Percentiles rank a stretch among this genome's conserved stretches.
These are phyloP conservation scores for Brienomyrus longianalis DNA, from an alignment of 2,113 vertebrate genomes.

Conservation along the genomic window DNA sequence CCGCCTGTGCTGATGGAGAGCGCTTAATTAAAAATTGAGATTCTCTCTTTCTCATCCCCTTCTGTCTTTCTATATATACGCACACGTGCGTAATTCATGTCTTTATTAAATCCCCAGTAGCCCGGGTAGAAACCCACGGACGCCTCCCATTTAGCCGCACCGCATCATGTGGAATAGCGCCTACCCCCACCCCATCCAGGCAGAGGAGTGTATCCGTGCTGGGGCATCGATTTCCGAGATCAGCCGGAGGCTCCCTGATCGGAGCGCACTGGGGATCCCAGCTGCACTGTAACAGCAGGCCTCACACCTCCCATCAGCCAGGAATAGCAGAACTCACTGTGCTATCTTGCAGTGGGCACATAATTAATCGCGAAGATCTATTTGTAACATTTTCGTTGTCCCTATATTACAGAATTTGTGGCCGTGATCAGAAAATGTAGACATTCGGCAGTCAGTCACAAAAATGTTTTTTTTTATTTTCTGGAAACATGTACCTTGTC, in stretches of 20 bases:
- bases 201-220: background rate
- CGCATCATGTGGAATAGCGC: background rate
- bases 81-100: slow-evolving; percentile 47
- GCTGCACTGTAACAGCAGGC: background rate
- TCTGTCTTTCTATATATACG: slow-evolving; percentile 46
- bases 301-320: background rate
- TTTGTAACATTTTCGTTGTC: background rate
- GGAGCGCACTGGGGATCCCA: background rate
- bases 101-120: slow-evolving; percentile 35
- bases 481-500: background rate
- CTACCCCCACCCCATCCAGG: background rate
- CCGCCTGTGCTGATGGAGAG: slow-evolving; percentile 18
- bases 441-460: background rate
- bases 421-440: background rate
- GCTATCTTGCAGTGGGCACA: background rate
- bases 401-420: background rate
- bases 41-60: slow-evolving; percentile 23
- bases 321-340: background rate
- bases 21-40: slow-evolving; percentile 37
- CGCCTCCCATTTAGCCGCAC: slow-evolving; percentile 15
- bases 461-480: background rate
- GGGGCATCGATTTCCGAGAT: background rate
- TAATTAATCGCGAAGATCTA: background rate
- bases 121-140: slow-evolving; percentile 22
- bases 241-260: background rate